phyloP scores from a whole-genome alignment of 35 echinoderm and acorn worm species.

The Chiridota heheva region DNA sequence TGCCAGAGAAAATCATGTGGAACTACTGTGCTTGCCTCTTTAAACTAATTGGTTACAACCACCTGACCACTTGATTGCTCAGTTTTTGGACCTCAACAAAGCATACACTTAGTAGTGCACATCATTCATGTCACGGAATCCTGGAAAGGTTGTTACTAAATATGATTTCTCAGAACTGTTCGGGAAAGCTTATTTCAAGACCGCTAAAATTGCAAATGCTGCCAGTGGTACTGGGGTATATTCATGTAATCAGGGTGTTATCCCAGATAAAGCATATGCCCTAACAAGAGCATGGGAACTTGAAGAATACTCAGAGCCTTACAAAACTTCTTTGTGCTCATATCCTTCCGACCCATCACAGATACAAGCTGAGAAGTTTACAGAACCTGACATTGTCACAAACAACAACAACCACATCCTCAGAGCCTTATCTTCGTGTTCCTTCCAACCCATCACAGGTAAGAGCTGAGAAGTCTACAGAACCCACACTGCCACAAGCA shows the following conservation, averaged over 20 bases:
- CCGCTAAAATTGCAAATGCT: slow-evolving; percentile 10
- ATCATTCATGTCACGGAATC: slow-evolving; percentile 15
- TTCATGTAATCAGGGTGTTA: slow-evolving; percentile 36
- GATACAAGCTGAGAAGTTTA: too few species aligned
- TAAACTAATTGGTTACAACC: slow-evolving; percentile 59
- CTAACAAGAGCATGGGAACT: slow-evolving; percentile 41
- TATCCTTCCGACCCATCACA: too few species aligned
- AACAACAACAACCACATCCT: too few species aligned
- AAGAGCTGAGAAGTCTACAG: too few species aligned
- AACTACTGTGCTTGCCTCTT: slow-evolving; percentile 41
- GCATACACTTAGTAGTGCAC: slow-evolving; percentile 43
- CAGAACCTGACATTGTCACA: too few species aligned
- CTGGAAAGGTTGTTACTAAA: slow-evolving; percentile 32
- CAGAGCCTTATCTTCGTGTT: too few species aligned
- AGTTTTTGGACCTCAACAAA: slow-evolving; percentile 45
- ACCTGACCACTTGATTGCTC: slow-evolving; percentile 26
- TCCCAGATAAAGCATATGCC: slow-evolving; percentile 20
- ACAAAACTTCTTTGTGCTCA: too few species aligned
- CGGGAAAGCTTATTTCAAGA: slow-evolving; percentile 28
- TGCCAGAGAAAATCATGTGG: slow-evolving; percentile 38
- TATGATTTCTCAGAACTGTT: slow-evolving; percentile 50
- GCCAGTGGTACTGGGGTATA: slow-evolving; percentile 38
- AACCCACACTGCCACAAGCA: too few species aligned
- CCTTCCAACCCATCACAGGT: too few species aligned
- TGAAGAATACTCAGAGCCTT: neutral